Evolutionary conservation across 2,797 vertebrate species (phyloP).

Genomic region (Myotis myotis): DNA sequence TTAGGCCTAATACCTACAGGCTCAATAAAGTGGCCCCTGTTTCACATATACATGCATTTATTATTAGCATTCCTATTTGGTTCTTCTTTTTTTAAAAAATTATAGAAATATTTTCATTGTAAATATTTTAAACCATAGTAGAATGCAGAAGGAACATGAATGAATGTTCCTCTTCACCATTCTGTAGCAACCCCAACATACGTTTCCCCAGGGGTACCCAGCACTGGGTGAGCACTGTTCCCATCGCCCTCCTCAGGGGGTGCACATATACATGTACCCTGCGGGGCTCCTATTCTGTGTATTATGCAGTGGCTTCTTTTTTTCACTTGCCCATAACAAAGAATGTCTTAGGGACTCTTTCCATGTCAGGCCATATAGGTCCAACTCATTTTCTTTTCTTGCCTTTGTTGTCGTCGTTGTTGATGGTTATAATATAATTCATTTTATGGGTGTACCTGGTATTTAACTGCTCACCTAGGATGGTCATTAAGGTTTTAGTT

Average conservation of each 20-base stretch:
- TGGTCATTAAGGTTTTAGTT: not conserved
- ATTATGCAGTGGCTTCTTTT: not conserved
- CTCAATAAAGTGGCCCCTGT: not conserved
- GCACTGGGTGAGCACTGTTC: not conserved
- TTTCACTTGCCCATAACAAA: not conserved
- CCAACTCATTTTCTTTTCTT: not conserved
- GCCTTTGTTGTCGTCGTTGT: not conserved
- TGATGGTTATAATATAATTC: not conserved
- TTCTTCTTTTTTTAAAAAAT: not conserved
- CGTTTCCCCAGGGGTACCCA: not conserved
- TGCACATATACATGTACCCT: not conserved
- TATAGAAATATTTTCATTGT: not conserved
- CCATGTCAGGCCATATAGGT: not conserved
- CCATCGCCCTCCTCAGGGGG: fast-evolving
- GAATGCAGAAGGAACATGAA: not conserved
- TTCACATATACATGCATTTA: not conserved
- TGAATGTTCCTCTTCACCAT: not conserved
- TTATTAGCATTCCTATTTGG: not conserved
- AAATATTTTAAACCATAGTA: not conserved
- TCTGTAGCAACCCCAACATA: not conserved
- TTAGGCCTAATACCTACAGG: not conserved
- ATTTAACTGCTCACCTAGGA: not conserved
- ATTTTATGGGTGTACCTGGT: not conserved
- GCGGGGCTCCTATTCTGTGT: not conserved
- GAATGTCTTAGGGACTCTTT: not conserved